A percentile compares a stretch with the other conserved stretches of the same genome.
Conservation (phyloP, 1,140 invertebrate genomes). For the Megalopta genalis region DNA sequence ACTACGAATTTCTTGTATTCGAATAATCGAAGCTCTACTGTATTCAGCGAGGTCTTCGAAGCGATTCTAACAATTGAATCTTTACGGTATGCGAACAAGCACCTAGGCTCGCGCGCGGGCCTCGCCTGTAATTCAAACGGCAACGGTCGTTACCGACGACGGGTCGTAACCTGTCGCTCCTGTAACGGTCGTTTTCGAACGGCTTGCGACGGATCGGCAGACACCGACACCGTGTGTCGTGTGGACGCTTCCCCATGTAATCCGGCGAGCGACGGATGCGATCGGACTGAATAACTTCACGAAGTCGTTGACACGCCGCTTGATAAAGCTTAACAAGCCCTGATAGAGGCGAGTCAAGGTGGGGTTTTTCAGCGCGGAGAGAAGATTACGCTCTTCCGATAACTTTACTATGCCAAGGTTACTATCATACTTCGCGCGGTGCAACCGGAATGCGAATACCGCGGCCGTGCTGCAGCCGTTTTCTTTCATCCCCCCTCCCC, state of each 20-base stretch:
- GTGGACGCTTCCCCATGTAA: too few species aligned
- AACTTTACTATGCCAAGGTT: slow-evolving; percentile 65
- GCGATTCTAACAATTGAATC: too few species aligned
- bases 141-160: neutral
- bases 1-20: too few species aligned
- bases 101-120: too few species aligned
- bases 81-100: neutral
- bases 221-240: neutral
- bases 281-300: slow-evolving; percentile 16
- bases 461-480: neutral
- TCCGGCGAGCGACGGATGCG: neutral
- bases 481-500: slow-evolving; percentile 24
- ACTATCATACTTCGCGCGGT: slow-evolving; percentile 55
- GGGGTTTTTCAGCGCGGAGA: slow-evolving; percentile 51
- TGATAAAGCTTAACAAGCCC: slow-evolving; percentile 35
- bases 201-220: neutral
- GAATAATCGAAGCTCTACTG: too few species aligned
- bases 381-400: slow-evolving; percentile 61
- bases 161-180: neutral
- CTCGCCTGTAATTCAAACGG: neutral
- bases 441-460: slow-evolving; percentile 12
- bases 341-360: slow-evolving; percentile 31
- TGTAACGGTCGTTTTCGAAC: neutral
- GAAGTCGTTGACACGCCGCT: slow-evolving; percentile 24
- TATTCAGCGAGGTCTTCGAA: too few species aligned